A percentile compares a stretch with the other conserved stretches of the same genome.
phyloP scores from a whole-genome alignment of 2,113 vertebrate species.

The Pterocles orientalis region DNA sequence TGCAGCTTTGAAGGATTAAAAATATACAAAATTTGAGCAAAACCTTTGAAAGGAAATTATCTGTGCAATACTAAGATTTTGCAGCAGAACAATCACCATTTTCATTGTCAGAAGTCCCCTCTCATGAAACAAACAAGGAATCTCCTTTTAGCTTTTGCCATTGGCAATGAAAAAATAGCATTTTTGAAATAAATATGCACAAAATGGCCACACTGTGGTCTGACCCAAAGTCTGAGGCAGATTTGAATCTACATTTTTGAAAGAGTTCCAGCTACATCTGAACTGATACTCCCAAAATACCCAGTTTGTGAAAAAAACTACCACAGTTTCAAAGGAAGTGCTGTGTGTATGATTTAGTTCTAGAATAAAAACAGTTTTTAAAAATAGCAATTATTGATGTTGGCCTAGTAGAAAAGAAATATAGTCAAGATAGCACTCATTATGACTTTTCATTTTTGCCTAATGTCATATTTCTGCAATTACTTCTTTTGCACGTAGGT shows the following conservation, averaged over 20 bases:
- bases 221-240: conserved; percentile 10
- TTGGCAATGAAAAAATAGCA: conserved; percentile 18
- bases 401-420: neutral
- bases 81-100: neutral
- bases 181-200: conserved; percentile 37
- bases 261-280: conserved; percentile 39
- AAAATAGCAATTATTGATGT: neutral
- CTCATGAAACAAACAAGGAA: conserved; percentile 53
- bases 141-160: conserved; percentile 30
- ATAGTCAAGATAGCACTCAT: neutral
- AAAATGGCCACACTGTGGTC: conserved; percentile 21
- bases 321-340: neutral
- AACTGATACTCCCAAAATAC: conserved; percentile 42
- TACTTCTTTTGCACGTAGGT: neutral
- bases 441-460: neutral
- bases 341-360: neutral
- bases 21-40: neutral
- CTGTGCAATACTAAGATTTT: conserved; percentile 20
- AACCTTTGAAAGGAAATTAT: conserved; percentile 47
- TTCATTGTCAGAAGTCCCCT: conserved; percentile 33
- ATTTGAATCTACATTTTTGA: conserved; percentile 59
- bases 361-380: neutral
- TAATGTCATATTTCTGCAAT: neutral
- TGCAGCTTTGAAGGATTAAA: neutral
- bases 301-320: neutral